These are phyloP conservation scores for Pampusana beccarii DNA, from an alignment of 2,113 vertebrate genomes.

Conservation along the genomic window DNA sequence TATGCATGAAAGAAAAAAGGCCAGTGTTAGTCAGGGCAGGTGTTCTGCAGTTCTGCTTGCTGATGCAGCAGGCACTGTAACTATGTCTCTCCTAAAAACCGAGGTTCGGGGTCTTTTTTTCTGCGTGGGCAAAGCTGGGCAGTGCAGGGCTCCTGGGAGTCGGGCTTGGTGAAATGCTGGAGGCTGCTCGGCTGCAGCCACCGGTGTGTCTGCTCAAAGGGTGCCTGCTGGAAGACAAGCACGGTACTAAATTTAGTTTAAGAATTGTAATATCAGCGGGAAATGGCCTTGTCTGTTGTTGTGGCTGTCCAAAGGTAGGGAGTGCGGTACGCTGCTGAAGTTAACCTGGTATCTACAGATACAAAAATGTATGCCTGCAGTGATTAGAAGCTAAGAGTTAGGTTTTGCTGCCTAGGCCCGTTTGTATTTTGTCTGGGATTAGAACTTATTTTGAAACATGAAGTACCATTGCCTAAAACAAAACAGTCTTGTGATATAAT, in stretches of 20 bases:
- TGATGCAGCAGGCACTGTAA: background rate
- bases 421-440: background rate
- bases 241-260: background rate
- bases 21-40: fast-evolving
- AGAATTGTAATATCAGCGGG: background rate
- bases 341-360: background rate
- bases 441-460: background rate
- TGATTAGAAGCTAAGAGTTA: background rate
- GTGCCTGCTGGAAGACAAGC: background rate
- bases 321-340: fast-evolving
- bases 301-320: background rate
- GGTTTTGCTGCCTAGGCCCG: background rate
- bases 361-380: background rate
- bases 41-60: background rate
- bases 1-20: background rate
- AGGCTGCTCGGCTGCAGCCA: background rate
- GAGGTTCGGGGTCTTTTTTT: background rate
- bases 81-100: fast-evolving
- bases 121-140: background rate
- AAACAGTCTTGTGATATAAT: background rate
- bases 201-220: background rate
- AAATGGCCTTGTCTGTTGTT: background rate
- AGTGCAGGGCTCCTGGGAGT: background rate
- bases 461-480: background rate
- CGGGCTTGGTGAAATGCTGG: background rate